These are phyloP conservation scores for Cydia strobilella DNA, from an alignment of 1,140 invertebrate species.

Conservation along the genomic window DNA sequence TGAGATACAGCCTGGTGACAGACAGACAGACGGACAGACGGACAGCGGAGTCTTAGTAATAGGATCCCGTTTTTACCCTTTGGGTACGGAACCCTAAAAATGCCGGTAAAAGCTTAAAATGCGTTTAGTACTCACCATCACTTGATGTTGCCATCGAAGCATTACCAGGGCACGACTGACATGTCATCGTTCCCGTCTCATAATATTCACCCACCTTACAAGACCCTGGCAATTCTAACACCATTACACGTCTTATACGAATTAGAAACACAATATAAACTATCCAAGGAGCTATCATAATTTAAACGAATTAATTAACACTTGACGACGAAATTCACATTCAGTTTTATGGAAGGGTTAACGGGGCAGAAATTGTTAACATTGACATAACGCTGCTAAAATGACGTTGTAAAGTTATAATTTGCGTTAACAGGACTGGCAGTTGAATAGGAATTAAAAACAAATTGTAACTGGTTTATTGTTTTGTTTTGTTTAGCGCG, in stretches of 20 bases:
- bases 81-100: too few relatives aligned
- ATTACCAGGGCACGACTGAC: conserved; percentile 57
- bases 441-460: conserved; percentile 21
- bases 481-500: conserved; percentile 10
- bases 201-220: conserved; percentile 57
- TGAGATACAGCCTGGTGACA: too few relatives aligned
- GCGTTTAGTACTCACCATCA: conserved; percentile 57
- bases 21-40: too few relatives aligned
- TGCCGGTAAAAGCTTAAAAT: conserved; percentile 1
- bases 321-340: not conserved
- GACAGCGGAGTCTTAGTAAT: too few relatives aligned
- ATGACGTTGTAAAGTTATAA: conserved; percentile 16
- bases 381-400: not conserved
- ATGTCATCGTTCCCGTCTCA: conserved; percentile 57
- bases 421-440: not conserved
- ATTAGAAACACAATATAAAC: conserved; percentile 6
- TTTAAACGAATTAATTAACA: conserved; percentile 27
- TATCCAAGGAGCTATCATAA: not conserved
- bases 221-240: conserved; percentile 48
- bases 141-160: conserved; percentile 52
- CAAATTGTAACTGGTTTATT: not conserved
- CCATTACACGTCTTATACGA: conserved; percentile 33
- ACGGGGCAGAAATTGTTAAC: conserved; percentile 22
- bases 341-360: conserved; percentile 1
- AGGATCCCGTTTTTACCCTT: too few relatives aligned